phyloP scores from a whole-genome alignment of 1,140 invertebrate species.

The Saccostrea glomerata region DNA sequence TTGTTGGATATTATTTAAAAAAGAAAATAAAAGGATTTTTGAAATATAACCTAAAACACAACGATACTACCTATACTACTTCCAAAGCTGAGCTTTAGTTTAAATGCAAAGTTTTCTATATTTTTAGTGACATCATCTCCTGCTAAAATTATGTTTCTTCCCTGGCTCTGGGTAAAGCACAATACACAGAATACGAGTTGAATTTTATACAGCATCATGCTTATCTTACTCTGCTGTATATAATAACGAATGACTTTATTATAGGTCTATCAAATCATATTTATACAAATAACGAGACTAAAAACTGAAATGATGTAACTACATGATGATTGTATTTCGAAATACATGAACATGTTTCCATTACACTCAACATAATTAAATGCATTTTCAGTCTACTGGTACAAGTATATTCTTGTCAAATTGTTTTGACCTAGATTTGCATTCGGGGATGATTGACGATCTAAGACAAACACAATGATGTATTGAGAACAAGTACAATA shows the following conservation, averaged over 20 bases:
- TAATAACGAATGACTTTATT: too few relatives aligned
- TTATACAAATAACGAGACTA: not conserved
- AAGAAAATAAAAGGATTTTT: not conserved
- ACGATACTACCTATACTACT: not conserved
- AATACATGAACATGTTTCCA: not conserved
- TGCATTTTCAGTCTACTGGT: not conserved
- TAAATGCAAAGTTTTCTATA: not conserved
- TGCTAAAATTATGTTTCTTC: not conserved
- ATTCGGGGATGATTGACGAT: too few relatives aligned
- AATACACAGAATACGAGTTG: not conserved
- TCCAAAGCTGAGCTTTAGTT: not conserved
- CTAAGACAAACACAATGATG: too few relatives aligned
- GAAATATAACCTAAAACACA: not conserved
- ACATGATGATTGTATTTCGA: not conserved
- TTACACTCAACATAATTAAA: not conserved
- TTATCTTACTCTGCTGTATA: not conserved
- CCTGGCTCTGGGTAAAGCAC: not conserved
- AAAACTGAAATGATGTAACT: not conserved
- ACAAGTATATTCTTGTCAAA: not conserved
- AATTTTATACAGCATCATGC: not conserved
- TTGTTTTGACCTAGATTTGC: not conserved
- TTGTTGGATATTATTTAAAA: not conserved
- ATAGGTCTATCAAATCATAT: not conserved
- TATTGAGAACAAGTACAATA: too few relatives aligned
- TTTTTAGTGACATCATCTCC: not conserved